phyloP scores from a whole-genome alignment of 2,888 invertebrate species.

The Andrena bucephala region DNA sequence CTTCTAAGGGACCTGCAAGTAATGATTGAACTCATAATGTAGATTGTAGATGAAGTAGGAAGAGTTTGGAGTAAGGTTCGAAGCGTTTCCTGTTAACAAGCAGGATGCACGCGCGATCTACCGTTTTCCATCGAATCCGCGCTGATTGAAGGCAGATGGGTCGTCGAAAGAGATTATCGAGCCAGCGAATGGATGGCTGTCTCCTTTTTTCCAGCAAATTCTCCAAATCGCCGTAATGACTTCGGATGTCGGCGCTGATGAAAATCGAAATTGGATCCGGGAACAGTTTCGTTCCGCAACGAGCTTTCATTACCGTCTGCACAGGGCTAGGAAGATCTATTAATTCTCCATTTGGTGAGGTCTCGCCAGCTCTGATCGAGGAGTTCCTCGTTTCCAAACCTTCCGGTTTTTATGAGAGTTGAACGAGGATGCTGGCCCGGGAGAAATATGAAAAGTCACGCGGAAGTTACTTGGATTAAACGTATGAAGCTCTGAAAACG shows the following conservation, averaged over 20 bases:
- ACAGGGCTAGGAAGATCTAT: background rate
- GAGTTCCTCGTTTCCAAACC: too few species aligned
- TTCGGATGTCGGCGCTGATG: background rate
- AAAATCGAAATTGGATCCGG: conserved; percentile 17
- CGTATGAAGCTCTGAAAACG: too few species aligned
- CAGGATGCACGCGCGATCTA: background rate
- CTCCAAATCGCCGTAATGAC: background rate
- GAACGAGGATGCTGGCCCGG: too few species aligned
- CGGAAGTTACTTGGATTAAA: too few species aligned
- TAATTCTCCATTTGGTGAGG: background rate
- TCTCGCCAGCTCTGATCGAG: background rate
- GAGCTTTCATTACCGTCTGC: conserved; percentile 10
- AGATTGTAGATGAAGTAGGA: too few species aligned
- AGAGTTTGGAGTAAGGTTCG: too few species aligned
- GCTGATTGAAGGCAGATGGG: background rate
- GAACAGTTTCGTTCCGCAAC: background rate
- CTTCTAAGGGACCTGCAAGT: too few species aligned
- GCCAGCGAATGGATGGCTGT: background rate
- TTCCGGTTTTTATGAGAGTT: too few species aligned
- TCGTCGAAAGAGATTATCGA: conserved; percentile 7
- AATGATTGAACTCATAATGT: too few species aligned
- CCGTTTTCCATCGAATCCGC: background rate
- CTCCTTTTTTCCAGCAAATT: background rate
- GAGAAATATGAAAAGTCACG: too few species aligned
- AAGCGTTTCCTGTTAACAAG: too few species aligned